phyloP scores from a whole-genome alignment of 2,113 vertebrate species.

The Pterocles burchelli region DNA sequence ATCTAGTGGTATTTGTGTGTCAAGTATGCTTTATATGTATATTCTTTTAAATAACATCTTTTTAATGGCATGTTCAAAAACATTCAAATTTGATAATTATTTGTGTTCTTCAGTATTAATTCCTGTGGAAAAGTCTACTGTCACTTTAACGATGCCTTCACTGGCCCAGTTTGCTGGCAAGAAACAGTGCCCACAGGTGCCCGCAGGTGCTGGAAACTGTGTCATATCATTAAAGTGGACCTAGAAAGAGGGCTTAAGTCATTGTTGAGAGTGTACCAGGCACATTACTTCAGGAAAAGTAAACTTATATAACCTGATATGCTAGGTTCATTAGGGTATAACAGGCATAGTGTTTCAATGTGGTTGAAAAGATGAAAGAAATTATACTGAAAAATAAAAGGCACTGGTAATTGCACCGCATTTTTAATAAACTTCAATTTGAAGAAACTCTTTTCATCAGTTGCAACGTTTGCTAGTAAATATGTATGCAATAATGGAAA shows the following conservation, averaged over 20 bases:
- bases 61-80: neutral
- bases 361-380: neutral
- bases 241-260: neutral
- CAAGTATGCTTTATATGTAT: neutral
- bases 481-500: neutral
- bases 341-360: neutral
- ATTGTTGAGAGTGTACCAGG: neutral
- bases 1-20: neutral
- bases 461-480: neutral
- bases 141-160: neutral
- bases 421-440: slow-evolving; percentile 6
- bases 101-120: neutral
- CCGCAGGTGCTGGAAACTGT: neutral
- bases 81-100: neutral
- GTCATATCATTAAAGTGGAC: neutral
- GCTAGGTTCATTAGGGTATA: neutral
- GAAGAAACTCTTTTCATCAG: neutral
- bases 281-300: neutral
- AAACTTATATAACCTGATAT: neutral
- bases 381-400: neutral
- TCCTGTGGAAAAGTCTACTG: neutral
- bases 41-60: neutral
- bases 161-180: too few relatives aligned
- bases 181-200: too few relatives aligned
- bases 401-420: neutral